Evolutionary conservation across 2,113 vertebrate genomes (phyloP).

Genomic region (Athene noctua): DNA sequence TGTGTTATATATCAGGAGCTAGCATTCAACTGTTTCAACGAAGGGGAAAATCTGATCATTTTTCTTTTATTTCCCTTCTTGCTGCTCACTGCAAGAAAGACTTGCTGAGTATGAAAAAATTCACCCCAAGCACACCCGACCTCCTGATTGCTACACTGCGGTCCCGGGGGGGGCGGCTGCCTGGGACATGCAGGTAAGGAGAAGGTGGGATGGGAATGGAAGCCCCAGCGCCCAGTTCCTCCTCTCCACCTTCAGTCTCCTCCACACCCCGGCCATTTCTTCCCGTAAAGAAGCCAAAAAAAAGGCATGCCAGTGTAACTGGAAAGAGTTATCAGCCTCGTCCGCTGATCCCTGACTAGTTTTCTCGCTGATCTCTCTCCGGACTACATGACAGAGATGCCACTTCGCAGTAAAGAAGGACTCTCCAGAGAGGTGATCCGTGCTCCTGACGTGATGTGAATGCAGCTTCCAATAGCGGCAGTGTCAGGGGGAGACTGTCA

Average conservation of each 20-base stretch:
- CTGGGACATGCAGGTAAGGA: background rate
- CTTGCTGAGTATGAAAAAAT: background rate
- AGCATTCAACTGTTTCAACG: background rate
- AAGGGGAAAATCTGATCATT: slow-evolving; percentile 1
- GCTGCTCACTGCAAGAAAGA: background rate
- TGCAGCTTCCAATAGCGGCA: background rate
- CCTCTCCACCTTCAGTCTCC: background rate
- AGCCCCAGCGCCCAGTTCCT: fast-evolving
- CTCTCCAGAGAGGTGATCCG: slow-evolving; percentile 19
- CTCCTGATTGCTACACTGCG: background rate
- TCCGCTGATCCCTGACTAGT: background rate
- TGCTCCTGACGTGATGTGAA: background rate
- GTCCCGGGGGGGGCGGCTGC: background rate
- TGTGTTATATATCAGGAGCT: background rate
- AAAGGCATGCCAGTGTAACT: background rate
- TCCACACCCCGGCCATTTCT: background rate
- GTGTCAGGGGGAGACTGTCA: background rate
- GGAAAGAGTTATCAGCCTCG: background rate
- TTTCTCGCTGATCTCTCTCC: slow-evolving; percentile 17
- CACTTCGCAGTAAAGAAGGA: slow-evolving; percentile 21
- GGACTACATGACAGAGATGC: background rate
- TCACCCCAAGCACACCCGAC: background rate
- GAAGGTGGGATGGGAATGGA: background rate
- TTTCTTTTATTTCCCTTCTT: background rate
- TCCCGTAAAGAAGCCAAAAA: background rate